Percentiles rank a stretch among this genome's conserved stretches.
phyloP scores from a whole-genome alignment of 2,113 vertebrate genomes.

The Cyprinodon brontotheroides region DNA sequence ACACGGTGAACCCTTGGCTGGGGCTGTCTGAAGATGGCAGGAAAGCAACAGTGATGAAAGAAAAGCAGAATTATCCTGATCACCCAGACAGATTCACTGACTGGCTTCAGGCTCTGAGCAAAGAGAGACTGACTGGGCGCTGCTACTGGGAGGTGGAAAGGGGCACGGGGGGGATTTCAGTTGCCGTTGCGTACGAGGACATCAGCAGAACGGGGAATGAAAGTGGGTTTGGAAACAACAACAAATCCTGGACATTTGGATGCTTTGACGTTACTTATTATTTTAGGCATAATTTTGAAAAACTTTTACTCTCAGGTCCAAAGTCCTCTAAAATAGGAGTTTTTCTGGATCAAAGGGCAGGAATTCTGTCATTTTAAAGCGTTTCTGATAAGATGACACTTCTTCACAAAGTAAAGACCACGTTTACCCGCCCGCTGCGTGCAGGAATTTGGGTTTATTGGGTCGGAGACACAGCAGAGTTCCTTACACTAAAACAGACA shows the following conservation, averaged over 20 bases:
- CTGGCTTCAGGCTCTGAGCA: constrained; percentile 8
- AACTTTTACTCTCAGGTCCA: background rate
- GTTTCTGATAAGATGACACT: background rate
- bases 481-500: background rate
- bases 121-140: constrained; percentile 5
- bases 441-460: constrained; percentile 11
- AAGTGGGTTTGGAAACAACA: constrained; percentile 12
- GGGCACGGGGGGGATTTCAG: constrained; percentile 1
- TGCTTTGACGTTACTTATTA: constrained; percentile 18
- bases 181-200: background rate
- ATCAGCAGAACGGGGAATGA: rapidly evolving
- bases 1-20: no score
- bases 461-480: constrained; percentile 7
- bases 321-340: background rate
- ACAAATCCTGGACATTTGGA: constrained; percentile 12
- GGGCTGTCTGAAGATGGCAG: no score
- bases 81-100: constrained; percentile 6
- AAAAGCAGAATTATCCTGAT: background rate
- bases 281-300: constrained; percentile 3
- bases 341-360: background rate
- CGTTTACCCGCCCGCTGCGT: background rate
- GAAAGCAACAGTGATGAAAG: background rate
- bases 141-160: background rate
- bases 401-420: background rate
- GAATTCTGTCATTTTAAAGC: background rate